Percentiles rank a stretch among this genome's conserved stretches.
These are phyloP conservation scores for Nesoenas mayeri DNA, from an alignment of 2,113 vertebrate species.

Conservation along the genomic window DNA sequence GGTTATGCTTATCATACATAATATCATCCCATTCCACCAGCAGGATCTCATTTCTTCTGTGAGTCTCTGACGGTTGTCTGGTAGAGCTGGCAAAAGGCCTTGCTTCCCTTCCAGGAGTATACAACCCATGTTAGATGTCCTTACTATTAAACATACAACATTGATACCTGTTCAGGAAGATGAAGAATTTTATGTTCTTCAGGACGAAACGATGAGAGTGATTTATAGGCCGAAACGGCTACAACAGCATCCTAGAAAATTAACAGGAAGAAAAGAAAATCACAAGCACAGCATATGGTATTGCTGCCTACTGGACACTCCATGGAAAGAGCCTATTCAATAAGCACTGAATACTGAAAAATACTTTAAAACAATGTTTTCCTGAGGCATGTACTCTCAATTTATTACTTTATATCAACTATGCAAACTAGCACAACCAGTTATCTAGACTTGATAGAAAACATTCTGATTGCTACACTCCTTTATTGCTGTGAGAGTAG, in stretches of 20 bases:
- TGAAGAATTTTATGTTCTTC: constrained; percentile 82
- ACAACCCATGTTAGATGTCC: not conserved
- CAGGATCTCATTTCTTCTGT: not conserved
- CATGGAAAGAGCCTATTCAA: not conserved
- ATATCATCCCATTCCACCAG: not conserved
- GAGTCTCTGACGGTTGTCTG: not conserved
- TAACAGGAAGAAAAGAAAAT: not conserved
- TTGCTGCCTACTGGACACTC: not conserved
- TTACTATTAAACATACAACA: not conserved
- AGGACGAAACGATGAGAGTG: constrained; percentile 84
- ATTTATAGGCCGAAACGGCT: constrained; percentile 85
- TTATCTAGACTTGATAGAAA: not conserved
- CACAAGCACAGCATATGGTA: not conserved
- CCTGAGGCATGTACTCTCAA: not conserved
- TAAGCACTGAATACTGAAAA: not conserved
- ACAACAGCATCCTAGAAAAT: constrained; percentile 81
- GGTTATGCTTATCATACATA: not conserved
- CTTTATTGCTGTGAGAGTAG: not conserved
- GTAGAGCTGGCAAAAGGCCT: not conserved
- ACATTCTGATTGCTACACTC: not conserved
- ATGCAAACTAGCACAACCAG: not conserved
- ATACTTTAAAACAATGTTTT: not conserved
- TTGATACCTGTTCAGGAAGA: constrained; percentile 86
- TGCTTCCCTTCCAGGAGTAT: not conserved
- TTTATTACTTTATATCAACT: not conserved